These are phyloP conservation scores for Campoletis raptor DNA, from an alignment of 2,888 invertebrate species.

Conservation along the genomic window DNA sequence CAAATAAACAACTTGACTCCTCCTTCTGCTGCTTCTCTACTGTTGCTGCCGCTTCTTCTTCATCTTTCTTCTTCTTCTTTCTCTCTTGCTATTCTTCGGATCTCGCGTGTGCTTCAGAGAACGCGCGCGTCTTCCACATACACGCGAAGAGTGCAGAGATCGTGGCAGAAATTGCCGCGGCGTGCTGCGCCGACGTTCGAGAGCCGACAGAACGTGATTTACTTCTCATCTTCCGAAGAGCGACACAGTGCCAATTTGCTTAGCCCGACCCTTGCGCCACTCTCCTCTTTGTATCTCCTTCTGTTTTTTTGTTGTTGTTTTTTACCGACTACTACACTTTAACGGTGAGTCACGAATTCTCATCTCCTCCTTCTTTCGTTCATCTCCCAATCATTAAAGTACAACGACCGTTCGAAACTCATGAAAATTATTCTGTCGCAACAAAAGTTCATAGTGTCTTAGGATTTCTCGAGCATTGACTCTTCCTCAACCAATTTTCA, in stretches of 20 bases:
- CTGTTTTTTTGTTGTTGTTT: background rate
- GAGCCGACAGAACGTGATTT: conserved; percentile 66
- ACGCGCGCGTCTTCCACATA: conserved; percentile 27
- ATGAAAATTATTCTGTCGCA: background rate
- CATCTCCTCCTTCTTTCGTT: conserved; percentile 18
- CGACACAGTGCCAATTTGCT: conserved; percentile 69
- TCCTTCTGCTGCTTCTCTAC: conserved; percentile 78
- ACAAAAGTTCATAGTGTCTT: background rate
- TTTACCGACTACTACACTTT: conserved; percentile 35
- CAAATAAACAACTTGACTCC: conserved; percentile 85
- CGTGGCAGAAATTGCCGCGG: conserved; percentile 45
- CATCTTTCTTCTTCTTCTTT: conserved; percentile 65
- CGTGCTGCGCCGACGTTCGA: conserved; percentile 42
- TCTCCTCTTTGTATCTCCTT: conserved; percentile 28
- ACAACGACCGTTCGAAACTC: conserved; percentile 23
- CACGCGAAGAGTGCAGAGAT: conserved; percentile 57
- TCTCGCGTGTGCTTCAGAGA: conserved; percentile 63
- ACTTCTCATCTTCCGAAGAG: conserved; percentile 64
- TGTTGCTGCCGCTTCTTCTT: conserved; percentile 71
- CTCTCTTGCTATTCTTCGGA: conserved; percentile 54
- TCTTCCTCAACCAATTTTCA: conserved; percentile 47
- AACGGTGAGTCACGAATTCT: conserved; percentile 54
- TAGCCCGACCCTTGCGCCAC: conserved; percentile 48
- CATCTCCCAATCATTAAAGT: conserved; percentile 44
- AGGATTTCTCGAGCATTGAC: conserved; percentile 26